A percentile compares a stretch with the other conserved stretches of the same genome.
Conservation (phyloP, 2,888 invertebrate species). For the Incurvaria masculella region DNA sequence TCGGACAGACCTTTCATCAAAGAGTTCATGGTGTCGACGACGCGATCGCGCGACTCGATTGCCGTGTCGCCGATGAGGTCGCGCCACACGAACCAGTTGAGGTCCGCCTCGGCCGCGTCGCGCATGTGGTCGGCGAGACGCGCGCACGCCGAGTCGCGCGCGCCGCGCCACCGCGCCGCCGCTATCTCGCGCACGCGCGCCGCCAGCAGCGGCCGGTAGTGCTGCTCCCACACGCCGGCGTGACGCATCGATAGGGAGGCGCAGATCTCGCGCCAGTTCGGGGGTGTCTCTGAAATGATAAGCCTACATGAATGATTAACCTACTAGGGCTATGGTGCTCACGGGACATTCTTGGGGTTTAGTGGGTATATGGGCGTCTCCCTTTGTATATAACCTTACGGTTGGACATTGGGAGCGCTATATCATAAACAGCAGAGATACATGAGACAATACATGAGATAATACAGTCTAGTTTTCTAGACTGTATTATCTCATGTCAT, state of each 20-base stretch:
- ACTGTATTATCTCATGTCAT: background rate
- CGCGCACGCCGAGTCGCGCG: conserved; percentile 28
- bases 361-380: no score
- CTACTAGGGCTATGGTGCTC: no score
- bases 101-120: conserved; percentile 56
- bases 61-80: conserved; percentile 58
- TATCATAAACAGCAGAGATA: no score
- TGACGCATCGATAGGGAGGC: conserved; percentile 53
- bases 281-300: conserved; percentile 50
- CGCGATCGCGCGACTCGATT: conserved; percentile 43
- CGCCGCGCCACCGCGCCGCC: conserved; percentile 36
- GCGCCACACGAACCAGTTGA: conserved; percentile 71
- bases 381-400: no score
- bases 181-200: conserved; percentile 63
- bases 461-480: background rate
- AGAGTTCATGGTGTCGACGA: conserved; percentile 45
- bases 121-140: conserved; percentile 41
- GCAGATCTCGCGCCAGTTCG: conserved; percentile 64
- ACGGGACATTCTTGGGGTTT: no score
- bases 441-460: no score
- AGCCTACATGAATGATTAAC: conserved; percentile 5
- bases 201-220: conserved; percentile 73
- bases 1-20: conserved; percentile 45
- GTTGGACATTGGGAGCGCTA: no score
- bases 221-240: conserved; percentile 66